These are phyloP conservation scores for Eremophila alpestris DNA, from an alignment of 2,797 vertebrate species.

Conservation along the genomic window DNA sequence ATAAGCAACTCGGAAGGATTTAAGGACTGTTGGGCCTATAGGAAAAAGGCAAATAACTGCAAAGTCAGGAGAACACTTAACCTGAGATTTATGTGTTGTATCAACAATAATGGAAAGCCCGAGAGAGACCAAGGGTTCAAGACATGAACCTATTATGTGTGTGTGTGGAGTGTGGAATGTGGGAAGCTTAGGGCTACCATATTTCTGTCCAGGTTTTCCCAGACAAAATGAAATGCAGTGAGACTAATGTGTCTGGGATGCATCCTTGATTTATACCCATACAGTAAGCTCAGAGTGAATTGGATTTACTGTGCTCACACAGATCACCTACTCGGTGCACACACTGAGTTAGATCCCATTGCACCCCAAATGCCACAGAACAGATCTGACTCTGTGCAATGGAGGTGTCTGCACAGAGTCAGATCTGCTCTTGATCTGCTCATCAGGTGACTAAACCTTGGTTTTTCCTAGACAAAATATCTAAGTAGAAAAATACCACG, in stretches of 20 bases:
- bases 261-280: conserved; percentile 55
- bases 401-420: neutral
- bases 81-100: conserved; percentile 57
- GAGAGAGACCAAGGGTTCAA: conserved; percentile 34
- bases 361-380: neutral
- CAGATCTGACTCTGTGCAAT: neutral
- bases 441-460: neutral
- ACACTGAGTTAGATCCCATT: neutral
- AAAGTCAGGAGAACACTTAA: conserved; percentile 54
- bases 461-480: neutral
- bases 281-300: neutral
- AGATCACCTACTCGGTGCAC: neutral
- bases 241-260: conserved; percentile 69
- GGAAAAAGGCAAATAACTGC: conserved; percentile 30
- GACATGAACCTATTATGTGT: conserved; percentile 42
- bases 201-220: conserved; percentile 67
- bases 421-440: neutral
- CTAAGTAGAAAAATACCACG: neutral
- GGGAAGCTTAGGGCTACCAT: conserved; percentile 64
- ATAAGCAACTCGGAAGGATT: conserved; percentile 34
- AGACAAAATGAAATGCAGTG: conserved; percentile 65
- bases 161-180: conserved; percentile 48
- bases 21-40: conserved; percentile 36
- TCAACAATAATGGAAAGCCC: conserved; percentile 55
- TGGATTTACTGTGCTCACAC: conserved; percentile 15